phyloP scores from a whole-genome alignment of 2,888 invertebrate species.

The Tubulanus polymorphus region DNA sequence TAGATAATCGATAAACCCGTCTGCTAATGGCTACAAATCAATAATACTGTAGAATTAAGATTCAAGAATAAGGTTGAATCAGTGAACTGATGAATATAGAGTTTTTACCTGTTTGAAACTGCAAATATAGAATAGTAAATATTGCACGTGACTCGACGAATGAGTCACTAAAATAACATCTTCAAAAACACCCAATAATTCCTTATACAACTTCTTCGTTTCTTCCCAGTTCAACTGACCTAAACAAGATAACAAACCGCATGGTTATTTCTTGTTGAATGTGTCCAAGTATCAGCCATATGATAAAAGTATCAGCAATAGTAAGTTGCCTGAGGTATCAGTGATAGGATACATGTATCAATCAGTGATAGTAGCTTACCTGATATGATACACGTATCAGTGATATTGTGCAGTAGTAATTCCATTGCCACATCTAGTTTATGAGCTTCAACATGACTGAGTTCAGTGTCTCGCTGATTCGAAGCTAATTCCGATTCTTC shows the following conservation, averaged over 20 bases:
- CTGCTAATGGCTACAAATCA: slow-evolving; percentile 53
- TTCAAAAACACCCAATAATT: slow-evolving; percentile 70
- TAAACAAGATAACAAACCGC: too few species aligned
- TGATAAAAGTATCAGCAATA: too few species aligned
- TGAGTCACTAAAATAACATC: slow-evolving; percentile 77
- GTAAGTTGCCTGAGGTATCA: too few species aligned
- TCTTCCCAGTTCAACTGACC: too few species aligned
- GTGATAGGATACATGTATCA: too few species aligned
- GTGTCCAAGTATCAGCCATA: too few species aligned
- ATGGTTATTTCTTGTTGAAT: too few species aligned
- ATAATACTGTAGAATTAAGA: too few species aligned
- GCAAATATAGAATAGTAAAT: slow-evolving; percentile 70
- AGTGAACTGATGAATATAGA: too few species aligned
- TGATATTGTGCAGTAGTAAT: slow-evolving; percentile 69
- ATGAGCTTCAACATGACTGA: slow-evolving; percentile 62
- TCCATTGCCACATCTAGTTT: slow-evolving; percentile 75
- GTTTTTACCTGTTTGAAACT: slow-evolving; percentile 63
- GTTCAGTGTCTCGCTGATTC: slow-evolving; percentile 28
- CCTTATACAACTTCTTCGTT: slow-evolving; percentile 62
- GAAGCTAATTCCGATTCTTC: slow-evolving; percentile 25
- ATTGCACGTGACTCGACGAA: slow-evolving; percentile 76
- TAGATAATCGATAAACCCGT: slow-evolving; percentile 67
- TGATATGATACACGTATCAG: too few species aligned
- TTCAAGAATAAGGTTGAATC: too few species aligned
- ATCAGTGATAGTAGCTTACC: too few species aligned